Percentiles rank a stretch among this genome's conserved stretches.
Evolutionary conservation across 2,113 vertebrate genomes (phyloP).

Genomic region (Leiothrix lutea): DNA sequence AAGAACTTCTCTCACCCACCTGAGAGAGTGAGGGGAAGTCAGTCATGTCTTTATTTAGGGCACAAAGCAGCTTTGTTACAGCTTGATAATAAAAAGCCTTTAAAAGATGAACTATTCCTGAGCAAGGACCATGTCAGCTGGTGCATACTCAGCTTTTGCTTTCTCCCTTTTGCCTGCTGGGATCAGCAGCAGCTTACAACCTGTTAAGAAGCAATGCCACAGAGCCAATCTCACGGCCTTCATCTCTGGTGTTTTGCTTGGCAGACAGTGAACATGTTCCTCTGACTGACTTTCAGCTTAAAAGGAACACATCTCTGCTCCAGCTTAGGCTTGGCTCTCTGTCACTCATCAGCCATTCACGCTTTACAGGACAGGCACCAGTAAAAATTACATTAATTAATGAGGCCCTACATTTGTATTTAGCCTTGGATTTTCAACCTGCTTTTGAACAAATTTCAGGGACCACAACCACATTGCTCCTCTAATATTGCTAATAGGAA

Average conservation of each 20-base stretch:
- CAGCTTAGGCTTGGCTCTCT: neutral
- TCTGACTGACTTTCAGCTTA: neutral
- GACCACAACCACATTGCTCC: neutral
- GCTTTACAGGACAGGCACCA: neutral
- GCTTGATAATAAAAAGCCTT: neutral
- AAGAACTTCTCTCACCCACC: neutral
- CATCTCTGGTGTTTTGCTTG: neutral
- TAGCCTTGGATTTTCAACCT: neutral
- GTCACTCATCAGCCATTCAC: neutral
- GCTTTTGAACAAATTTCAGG: neutral
- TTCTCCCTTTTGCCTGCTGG: neutral
- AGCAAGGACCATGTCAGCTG: neutral
- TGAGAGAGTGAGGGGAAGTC: neutral
- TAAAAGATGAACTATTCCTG: neutral
- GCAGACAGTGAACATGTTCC: neutral
- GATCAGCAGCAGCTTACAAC: neutral
- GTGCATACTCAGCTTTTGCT: neutral
- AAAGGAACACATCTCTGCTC: neutral
- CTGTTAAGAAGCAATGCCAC: neutral
- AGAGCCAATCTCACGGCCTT: neutral
- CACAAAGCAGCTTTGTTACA: conserved; percentile 20
- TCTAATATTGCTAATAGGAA: neutral
- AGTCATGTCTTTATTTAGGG: neutral
- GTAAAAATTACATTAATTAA: neutral
- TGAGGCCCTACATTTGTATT: neutral